These are phyloP conservation scores for Platanista minor DNA, from an alignment of 2,113 vertebrate species.

Conservation along the genomic window DNA sequence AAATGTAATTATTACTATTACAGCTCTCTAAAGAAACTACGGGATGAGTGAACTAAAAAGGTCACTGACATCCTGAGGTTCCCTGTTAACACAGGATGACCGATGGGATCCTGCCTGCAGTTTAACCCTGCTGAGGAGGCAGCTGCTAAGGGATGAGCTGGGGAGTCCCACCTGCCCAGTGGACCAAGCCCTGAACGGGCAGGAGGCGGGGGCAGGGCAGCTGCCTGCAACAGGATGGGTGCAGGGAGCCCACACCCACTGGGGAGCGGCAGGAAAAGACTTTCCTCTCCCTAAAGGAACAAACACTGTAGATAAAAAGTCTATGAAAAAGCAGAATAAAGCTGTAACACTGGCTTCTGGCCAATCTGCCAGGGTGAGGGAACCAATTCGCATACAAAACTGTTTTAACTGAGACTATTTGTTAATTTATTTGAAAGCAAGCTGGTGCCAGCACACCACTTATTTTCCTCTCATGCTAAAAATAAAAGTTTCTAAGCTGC, in stretches of 20 bases:
- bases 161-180: neutral
- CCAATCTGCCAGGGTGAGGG: neutral
- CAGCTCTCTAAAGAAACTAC: neutral
- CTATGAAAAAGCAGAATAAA: neutral
- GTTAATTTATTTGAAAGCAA: neutral
- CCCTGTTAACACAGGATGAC: neutral
- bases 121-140: neutral
- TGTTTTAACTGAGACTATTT: neutral
- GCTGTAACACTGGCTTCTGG: neutral
- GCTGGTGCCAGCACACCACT: neutral
- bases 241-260: neutral
- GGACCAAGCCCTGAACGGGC: neutral
- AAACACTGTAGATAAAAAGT: neutral
- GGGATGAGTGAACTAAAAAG: neutral
- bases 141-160: neutral
- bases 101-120: no score
- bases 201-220: rapidly evolving
- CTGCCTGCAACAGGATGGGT: no score
- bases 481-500: slow-evolving; percentile 13
- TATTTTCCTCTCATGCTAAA: neutral
- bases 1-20: neutral
- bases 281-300: neutral
- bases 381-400: neutral
- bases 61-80: neutral
- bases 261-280: neutral